phyloP scores from a whole-genome alignment of 2,797 vertebrate species.

The Onychomys torridus region DNA sequence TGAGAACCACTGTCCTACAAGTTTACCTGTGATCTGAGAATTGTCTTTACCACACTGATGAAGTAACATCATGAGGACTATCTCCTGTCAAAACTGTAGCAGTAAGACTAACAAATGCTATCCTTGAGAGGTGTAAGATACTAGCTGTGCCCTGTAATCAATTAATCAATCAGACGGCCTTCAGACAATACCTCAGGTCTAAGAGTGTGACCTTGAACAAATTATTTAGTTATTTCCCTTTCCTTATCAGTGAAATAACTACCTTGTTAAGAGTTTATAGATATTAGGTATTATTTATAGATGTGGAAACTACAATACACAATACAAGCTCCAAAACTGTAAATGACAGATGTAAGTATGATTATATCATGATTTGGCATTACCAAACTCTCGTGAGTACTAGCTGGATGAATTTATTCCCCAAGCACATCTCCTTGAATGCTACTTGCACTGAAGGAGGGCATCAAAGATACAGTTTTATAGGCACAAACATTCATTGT shows the following conservation, averaged over 20 bases:
- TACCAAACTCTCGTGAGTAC: not conserved
- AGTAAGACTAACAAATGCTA: not conserved
- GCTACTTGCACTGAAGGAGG: not conserved
- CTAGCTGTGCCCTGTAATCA: not conserved
- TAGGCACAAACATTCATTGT: not conserved
- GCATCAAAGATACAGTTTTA: not conserved
- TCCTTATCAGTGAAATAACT: not conserved
- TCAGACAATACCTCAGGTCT: not conserved
- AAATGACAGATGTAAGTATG: not conserved
- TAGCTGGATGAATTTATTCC: not conserved
- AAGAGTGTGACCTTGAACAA: not conserved
- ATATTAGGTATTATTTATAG: not conserved
- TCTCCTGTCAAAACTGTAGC: not conserved
- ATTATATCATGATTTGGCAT: not conserved
- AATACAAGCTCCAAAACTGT: not conserved
- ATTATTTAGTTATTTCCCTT: constrained; percentile 9
- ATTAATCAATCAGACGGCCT: not conserved
- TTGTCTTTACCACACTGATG: not conserved
- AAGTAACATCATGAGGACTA: not conserved
- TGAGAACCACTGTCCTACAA: not conserved
- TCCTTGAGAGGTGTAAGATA: not conserved
- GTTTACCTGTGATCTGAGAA: not conserved
- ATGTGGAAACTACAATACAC: not conserved
- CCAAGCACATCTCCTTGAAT: not conserved
- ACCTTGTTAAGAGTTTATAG: not conserved